phyloP scores from a whole-genome alignment of 2,797 vertebrate genomes.

The Mormyrus hasselquistii region DNA sequence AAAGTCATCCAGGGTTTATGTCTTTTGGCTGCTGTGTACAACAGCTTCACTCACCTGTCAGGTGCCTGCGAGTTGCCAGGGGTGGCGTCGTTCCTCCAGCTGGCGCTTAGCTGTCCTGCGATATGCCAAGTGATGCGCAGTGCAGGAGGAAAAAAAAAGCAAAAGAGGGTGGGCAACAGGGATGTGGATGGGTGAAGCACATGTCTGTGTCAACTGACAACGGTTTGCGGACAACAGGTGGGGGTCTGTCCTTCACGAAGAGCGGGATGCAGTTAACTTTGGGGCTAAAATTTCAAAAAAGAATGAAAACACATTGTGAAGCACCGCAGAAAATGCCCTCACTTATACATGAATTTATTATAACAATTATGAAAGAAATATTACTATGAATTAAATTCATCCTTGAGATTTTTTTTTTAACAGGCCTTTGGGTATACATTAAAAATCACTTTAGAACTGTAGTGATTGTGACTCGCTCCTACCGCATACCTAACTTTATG shows the following conservation, averaged over 20 bases:
- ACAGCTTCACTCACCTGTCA: slow-evolving; percentile 12
- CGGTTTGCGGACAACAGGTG: neutral
- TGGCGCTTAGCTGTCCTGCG: neutral
- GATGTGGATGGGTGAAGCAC: neutral
- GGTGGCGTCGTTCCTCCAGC: neutral
- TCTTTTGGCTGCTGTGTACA: slow-evolving; percentile 8
- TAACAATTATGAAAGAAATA: neutral
- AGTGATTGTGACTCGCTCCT: neutral
- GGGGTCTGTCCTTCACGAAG: neutral
- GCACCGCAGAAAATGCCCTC: neutral
- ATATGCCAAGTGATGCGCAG: neutral
- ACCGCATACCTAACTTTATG: slow-evolving; percentile 11
- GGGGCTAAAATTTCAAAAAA: neutral
- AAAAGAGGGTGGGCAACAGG: neutral
- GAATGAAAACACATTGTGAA: neutral
- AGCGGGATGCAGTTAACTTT: neutral
- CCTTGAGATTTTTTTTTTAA: neutral
- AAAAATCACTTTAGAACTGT: slow-evolving; percentile 1
- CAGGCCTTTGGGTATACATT: neutral
- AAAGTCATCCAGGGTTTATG: slow-evolving; percentile 12
- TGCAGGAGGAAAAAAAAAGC: neutral
- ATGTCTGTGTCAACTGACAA: neutral
- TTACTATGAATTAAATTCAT: neutral
- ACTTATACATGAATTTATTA: neutral
- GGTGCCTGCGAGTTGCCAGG: slow-evolving; percentile 2